Evolutionary conservation across 2,113 vertebrate genomes (phyloP), one percentile per base, ranked within the genome.

Genomic region (Vidua chalybeata): DNA sequence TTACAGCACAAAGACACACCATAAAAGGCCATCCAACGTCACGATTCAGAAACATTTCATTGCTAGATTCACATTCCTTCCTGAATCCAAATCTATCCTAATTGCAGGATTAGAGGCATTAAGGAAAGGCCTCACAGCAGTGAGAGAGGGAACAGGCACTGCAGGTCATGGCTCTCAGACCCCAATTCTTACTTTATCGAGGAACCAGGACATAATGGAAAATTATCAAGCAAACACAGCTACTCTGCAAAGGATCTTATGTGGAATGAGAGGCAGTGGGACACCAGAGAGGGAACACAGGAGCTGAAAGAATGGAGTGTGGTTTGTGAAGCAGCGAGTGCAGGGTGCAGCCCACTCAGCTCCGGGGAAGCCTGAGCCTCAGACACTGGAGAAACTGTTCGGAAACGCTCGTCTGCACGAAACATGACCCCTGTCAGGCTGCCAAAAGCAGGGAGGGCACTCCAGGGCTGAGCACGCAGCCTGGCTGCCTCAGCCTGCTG

Each of bases 381-480:
- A 96, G 72, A 96, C 94, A 89, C 86, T 93, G 80, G 56, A 78
- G 91, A 91, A 94, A 90, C 89, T 94, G 90, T 89, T 96, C 31
- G 66, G 93, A 80, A 93, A 92, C 59, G 61, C 71, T 89, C 39
- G 84, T 90, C 80, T 94, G 95, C 62, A 83, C 10, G 19, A 67
- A 94, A 76, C 74, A 43, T n/a, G 73, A 95, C 66, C 71, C 94
- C 72, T 93, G 95, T 71, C 82, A 90, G 72, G 72, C 92, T 97
- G 97, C 94, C 97, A 96, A 35, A 72, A 81, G 5, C 90, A 75
- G 71, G 72, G 33, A 43, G 46, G 78, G 90, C 77, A 54, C 74
- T 37, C 30, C 73, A 63, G 92, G 59, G 72, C 77, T 87, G 80
- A 90, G 49, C 94, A 95, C 35, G 9, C 74, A 77, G 87, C 48